phyloP scores from a whole-genome alignment of 2,797 vertebrate species.

The Pterois miles region DNA sequence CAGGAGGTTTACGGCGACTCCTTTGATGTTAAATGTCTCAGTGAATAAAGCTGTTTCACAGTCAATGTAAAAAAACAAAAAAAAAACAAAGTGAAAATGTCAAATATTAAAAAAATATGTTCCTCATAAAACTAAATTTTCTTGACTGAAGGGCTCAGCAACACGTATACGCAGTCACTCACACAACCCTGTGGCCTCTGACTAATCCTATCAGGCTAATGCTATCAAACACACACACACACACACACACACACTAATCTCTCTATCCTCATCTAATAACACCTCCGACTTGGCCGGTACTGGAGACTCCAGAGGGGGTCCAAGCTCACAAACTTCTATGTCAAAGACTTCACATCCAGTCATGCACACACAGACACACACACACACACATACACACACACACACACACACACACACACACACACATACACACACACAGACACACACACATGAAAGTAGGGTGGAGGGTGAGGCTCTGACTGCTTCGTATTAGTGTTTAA shows the following conservation, averaged over 20 bases:
- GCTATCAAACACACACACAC: constrained; percentile 38
- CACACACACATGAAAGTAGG: constrained; percentile 61
- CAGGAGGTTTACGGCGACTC: neutral
- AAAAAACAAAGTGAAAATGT: neutral
- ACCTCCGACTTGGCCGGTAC: constrained; percentile 42
- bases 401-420: constrained; percentile 49
- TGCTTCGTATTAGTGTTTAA: constrained; percentile 87
- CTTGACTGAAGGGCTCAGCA: neutral
- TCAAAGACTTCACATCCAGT: constrained; percentile 38
- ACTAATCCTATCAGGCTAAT: constrained; percentile 71
- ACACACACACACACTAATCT: constrained; percentile 57
- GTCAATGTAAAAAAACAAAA: neutral
- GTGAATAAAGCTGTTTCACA: neutral
- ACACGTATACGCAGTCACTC: neutral
- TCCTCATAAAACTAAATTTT: neutral
- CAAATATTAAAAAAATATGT: neutral
- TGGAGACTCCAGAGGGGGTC: constrained; percentile 58
- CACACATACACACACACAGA: constrained; percentile 38
- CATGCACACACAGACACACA: constrained; percentile 29
- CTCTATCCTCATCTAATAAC: constrained; percentile 62
- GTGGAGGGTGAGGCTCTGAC: constrained; percentile 63
- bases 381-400: constrained; percentile 28
- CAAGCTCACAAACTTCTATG: constrained; percentile 41
- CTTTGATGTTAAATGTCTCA: neutral
- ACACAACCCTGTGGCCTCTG: constrained; percentile 45